Conservation (phyloP, 2,888 invertebrate genomes). For the Homarus gammarus region DNA sequence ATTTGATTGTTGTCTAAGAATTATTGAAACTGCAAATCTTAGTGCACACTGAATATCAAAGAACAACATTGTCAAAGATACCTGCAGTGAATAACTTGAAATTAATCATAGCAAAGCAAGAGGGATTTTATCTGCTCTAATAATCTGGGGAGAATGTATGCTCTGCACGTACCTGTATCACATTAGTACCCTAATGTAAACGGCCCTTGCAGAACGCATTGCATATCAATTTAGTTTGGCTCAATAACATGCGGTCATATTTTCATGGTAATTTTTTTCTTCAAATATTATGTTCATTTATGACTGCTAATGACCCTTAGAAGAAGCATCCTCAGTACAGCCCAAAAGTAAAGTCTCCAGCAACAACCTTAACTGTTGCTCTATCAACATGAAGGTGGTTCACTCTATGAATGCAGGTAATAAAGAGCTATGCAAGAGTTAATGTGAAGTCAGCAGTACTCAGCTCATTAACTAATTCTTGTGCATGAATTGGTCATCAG, state of each 20-base stretch:
- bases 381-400: neutral
- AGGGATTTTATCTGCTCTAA: conserved; percentile 5
- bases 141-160: conserved; percentile 42
- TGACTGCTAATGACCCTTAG: neutral
- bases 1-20: no score
- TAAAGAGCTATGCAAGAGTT: neutral
- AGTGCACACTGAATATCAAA: no score
- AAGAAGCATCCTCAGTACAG: conserved; percentile 6
- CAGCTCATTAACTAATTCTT: conserved; percentile 1
- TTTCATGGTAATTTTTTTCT: neutral
- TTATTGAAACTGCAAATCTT: no score
- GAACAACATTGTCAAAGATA: no score
- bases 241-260: neutral
- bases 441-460: neutral
- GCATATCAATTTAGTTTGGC: conserved; percentile 23
- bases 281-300: neutral
- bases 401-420: neutral
- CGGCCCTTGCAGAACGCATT: conserved; percentile 43
- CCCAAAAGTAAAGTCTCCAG: neutral
- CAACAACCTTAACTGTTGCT: neutral
- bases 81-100: no score
- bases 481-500: neutral
- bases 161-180: conserved; percentile 46
- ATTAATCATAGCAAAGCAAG: neutral
- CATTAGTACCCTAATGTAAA: conserved; percentile 51